Base-by-base conservation (phyloP, 2,888 invertebrate species). In the Dusona sp. region DNA sequence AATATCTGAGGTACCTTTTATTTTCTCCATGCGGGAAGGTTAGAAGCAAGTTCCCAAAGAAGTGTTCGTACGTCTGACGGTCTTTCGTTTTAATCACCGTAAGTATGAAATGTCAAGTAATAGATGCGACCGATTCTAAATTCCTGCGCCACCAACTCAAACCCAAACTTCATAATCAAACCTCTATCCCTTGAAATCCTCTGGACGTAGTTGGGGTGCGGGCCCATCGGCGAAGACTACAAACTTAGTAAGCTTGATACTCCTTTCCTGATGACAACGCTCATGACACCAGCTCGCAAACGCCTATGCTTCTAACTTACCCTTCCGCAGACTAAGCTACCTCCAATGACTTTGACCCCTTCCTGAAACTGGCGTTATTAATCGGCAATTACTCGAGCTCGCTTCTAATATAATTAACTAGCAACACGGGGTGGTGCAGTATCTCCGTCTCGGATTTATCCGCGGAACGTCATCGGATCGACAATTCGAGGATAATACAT, bases 381-480 rank as follows among this genome's bases (percentile, higher is more conserved):
- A 93, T 93, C 92, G 91, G 89, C 92, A 91, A 92, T 93, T 93
- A 93, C 91, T 91, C 89, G 86, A 45, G 74, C 86, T 88, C 86
- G 88, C 87, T 90, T 90, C 90, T 90, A 90, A 91, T 91, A 90
- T 91, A 91, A 92, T 91, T 89, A 89, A 90, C 89, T 89, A 87
- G 84, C 80, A 85, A 89, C 54, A 75, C 51, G 79, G 61, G 33
- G 51, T 25, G 22, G 67, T 54, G 77, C 73, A 51, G 51, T 11
- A 19, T 19, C 82, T 72, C 38, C 48, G 42, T 74, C 48, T 57
- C 87, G 80, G 88, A 87, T 88, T 89, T 88, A 88, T 78, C 29
- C 67, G 54, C 61, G 54, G 29, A 89, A 89, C 91, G 88, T 89
- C 90, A 90, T 90, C 64, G 64, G 83, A 64, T 33, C 75, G 64